phyloP scores from a whole-genome alignment of 2,888 invertebrate genomes.

The Thecocarcelia acutangulata region DNA sequence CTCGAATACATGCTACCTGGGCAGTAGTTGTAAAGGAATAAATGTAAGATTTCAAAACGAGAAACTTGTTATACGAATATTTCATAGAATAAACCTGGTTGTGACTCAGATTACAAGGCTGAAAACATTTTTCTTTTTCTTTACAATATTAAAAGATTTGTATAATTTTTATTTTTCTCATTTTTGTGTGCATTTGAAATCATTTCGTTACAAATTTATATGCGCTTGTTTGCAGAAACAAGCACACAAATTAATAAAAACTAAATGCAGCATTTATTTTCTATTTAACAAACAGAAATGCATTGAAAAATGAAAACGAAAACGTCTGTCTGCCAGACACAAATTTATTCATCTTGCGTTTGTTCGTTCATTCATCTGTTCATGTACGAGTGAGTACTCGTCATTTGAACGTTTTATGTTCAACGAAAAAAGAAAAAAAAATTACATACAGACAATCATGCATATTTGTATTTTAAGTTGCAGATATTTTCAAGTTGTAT shows the following conservation, averaged over 20 bases:
- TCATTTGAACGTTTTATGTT: too few species aligned
- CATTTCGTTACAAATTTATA: conserved; percentile 61
- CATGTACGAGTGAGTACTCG: too few species aligned
- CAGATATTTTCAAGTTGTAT: conserved; percentile 21
- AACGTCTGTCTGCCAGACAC: too few species aligned
- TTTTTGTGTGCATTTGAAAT: conserved; percentile 55
- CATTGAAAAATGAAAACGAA: neutral
- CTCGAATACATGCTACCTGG: conserved; percentile 26
- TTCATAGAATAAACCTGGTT: conserved; percentile 28
- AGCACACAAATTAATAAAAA: conserved; percentile 67
- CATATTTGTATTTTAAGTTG: too few species aligned
- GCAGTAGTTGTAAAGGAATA: conserved; percentile 43
- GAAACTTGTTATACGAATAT: neutral
- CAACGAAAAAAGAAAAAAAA: too few species aligned
- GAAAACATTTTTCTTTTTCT: conserved; percentile 8
- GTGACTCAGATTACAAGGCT: conserved; percentile 62
- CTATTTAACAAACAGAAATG: neutral
- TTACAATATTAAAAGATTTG: neutral
- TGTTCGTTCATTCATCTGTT: neutral
- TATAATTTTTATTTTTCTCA: neutral
- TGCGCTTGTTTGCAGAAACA: conserved; percentile 54
- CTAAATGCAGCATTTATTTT: conserved; percentile 65
- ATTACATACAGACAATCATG: too few species aligned
- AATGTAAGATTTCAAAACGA: conserved; percentile 8
- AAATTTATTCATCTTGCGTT: too few species aligned